phyloP scores from a whole-genome alignment of 2,797 vertebrate species.

The Leuciscus waleckii region DNA sequence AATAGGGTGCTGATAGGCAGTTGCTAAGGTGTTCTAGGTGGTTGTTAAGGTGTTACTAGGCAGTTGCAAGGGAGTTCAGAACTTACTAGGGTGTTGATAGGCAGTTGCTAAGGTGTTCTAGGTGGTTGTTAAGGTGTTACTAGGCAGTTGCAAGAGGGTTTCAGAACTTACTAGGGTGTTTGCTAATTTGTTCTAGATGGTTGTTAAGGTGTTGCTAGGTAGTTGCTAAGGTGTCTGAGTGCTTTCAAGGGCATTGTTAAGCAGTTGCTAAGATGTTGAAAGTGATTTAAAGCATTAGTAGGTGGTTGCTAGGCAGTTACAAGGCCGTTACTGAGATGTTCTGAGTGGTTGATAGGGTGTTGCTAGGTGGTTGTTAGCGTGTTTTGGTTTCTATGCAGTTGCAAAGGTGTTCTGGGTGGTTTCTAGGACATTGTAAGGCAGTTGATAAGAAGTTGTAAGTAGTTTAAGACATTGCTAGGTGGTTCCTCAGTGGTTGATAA shows the following conservation, averaged over 20 bases:
- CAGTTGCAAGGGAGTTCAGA: no score
- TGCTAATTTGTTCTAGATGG: not conserved
- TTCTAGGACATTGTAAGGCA: not conserved
- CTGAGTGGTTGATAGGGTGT: not conserved
- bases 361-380: not conserved
- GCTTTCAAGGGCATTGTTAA: no score
- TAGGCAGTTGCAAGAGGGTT: not conserved
- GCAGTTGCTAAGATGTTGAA: not conserved
- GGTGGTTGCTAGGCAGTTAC: no score
- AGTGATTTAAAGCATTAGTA: not conserved
- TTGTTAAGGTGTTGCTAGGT: not conserved
- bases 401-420: not conserved
- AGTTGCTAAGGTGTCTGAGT: not conserved
- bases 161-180: no score
- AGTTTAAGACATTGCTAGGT: not conserved
- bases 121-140: not conserved
- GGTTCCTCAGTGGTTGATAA: not conserved
- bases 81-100: no score
- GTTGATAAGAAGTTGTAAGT: not conserved
- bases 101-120: no score
- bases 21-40: no score
- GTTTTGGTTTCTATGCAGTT: not conserved
- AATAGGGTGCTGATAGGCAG: no score
- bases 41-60: no score
- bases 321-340: no score